These are phyloP conservation scores for Morbakka virulenta DNA, from an alignment of 30 jellyfish, hydroid and myxozoan genomes.

Conservation along the genomic window DNA sequence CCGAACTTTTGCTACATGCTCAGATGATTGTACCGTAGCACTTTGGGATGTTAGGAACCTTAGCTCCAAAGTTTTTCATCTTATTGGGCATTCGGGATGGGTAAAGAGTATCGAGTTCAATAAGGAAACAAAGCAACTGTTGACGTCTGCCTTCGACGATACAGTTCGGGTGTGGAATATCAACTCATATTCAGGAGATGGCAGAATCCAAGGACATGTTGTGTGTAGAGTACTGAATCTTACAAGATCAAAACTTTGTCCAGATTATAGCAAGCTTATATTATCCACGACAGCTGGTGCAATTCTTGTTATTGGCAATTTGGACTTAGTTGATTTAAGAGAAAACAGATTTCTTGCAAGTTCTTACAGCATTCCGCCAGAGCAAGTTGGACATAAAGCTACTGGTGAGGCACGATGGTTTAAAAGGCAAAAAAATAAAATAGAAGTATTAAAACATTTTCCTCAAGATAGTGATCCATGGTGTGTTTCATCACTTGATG, in stretches of 20 bases:
- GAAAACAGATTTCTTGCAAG: not conserved
- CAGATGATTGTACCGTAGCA: constrained; percentile 82
- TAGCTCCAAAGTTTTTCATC: not conserved
- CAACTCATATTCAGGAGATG: constrained; percentile 39
- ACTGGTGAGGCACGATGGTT: not conserved
- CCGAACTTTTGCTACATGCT: constrained; percentile 76
- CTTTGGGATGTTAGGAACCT: constrained; percentile 81
- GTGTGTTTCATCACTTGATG: constrained; percentile 79
- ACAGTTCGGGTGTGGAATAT: constrained; percentile 82
- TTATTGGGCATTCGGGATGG: constrained; percentile 89
- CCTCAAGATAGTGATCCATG: constrained; percentile 62
- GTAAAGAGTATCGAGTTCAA: constrained; percentile 68
- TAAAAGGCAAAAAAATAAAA: constrained; percentile 9
- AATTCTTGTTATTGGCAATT: constrained; percentile 54
- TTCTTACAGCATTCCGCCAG: not conserved
- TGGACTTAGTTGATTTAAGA: constrained; percentile 36
- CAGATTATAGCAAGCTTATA: constrained; percentile 46
- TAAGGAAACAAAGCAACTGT: constrained; percentile 38
- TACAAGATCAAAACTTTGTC: constrained; percentile 67
- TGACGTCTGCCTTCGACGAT: constrained; percentile 87
- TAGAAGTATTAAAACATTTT: constrained; percentile 52
- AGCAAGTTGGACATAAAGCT: not conserved
- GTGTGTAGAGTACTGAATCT: constrained; percentile 33
- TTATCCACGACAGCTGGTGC: constrained; percentile 69
- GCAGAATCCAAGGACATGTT: constrained; percentile 29